Base-by-base conservation (phyloP, 2,113 vertebrate species). In the Zootoca vivipara region DNA sequence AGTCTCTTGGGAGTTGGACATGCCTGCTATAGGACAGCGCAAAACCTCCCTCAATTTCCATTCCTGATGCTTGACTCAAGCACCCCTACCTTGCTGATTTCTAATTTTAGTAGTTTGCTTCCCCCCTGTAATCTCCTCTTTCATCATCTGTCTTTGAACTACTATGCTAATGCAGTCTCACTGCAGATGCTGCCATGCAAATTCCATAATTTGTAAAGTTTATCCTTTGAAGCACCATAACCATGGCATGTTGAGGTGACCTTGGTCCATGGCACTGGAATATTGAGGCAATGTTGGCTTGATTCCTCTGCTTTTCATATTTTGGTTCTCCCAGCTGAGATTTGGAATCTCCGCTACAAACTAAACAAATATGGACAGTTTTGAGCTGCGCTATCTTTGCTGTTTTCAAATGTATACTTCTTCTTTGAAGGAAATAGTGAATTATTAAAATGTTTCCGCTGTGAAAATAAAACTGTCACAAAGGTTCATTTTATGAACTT, bases 391-490 rank as follows among this genome's bases (percentile, higher is more conserved):
- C 15, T 28, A 52, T n/a, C n/a, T 24, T 42, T 35, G 35, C 40
- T 79, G 22, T 86, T 79, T 79, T 86, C 65, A 79, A 13, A 79
- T 70, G 42, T 35, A 58, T 79, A 12, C 22, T 7, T 35, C 28
- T 24, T 79, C 13, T 33, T 42, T 83, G 38, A 65, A 10, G 22
- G 46, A 83, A 83, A 79, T 12, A 52, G 67, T 70, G 65, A 52
- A 70, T 83, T 83, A 83, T 83, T 83, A 70, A 70, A 86, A 86
- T 52, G 75, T 86, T 79, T 86, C n/a, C 40, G 6, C 33, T 79
- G 65, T 86, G 85, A 79, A 86, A 86, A 86, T 69, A 8, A 40
- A 86, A 86, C 85, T 86, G 64, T 79, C 85, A 79, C 65, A 70
- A 86, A 86, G 64, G 42, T 70, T 69, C 85, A 86, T 79, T 86